phyloP scores from a whole-genome alignment of 2,888 invertebrate species.

The Tetragnatha montana region DNA sequence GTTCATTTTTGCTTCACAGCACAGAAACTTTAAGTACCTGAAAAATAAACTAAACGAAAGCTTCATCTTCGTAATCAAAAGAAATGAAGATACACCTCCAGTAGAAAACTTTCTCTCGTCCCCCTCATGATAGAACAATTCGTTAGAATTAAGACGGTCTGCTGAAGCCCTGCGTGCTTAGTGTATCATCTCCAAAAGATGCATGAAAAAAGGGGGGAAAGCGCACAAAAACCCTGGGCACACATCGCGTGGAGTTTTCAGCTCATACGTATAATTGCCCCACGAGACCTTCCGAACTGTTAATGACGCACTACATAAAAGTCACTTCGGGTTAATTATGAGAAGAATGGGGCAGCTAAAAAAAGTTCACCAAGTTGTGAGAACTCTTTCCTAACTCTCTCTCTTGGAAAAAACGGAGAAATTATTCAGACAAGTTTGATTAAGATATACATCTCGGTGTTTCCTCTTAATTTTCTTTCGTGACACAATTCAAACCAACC shows the following conservation, averaged over 20 bases:
- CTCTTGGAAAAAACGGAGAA: background rate
- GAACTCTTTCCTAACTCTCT: slow-evolving; percentile 62
- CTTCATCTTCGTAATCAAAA: slow-evolving; percentile 4
- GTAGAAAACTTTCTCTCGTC: slow-evolving; percentile 20
- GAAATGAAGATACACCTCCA: slow-evolving; percentile 28
- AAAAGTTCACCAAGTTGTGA: slow-evolving; percentile 9
- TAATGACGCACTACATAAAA: slow-evolving; percentile 69
- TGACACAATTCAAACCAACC: background rate
- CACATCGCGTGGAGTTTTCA: slow-evolving; percentile 61
- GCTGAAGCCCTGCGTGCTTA: slow-evolving; percentile 55
- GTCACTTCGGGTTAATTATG: slow-evolving; percentile 56
- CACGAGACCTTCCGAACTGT: slow-evolving; percentile 62
- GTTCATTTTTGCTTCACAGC: too few relatives aligned
- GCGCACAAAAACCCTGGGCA: slow-evolving; percentile 21
- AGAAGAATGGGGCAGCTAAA: slow-evolving; percentile 13
- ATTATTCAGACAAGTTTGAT: slow-evolving; percentile 35
- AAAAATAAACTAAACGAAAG: too few relatives aligned
- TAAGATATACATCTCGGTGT: slow-evolving; percentile 49
- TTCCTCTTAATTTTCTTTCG: slow-evolving; percentile 11
- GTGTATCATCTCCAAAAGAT: slow-evolving; percentile 44
- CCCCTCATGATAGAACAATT: slow-evolving; percentile 46
- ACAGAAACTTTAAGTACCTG: too few relatives aligned
- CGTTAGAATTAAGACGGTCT: slow-evolving; percentile 57
- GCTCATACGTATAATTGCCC: slow-evolving; percentile 66
- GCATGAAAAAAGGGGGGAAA: slow-evolving; percentile 31